These are phyloP conservation scores for Hoplostethus atlanticus DNA, from an alignment of 2,797 vertebrate genomes.

Conservation along the genomic window DNA sequence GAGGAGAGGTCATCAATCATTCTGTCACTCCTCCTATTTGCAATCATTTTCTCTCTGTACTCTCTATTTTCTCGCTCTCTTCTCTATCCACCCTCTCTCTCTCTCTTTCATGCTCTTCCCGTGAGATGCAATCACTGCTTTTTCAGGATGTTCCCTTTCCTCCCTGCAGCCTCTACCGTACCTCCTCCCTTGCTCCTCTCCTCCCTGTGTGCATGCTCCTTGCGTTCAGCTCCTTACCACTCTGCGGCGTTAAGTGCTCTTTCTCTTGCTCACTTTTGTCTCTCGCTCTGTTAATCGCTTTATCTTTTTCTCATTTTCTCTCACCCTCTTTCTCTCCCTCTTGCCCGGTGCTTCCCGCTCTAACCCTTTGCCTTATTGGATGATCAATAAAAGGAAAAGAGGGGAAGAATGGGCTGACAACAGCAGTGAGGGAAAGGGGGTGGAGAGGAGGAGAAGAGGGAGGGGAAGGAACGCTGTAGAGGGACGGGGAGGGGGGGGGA, in stretches of 20 bases:
- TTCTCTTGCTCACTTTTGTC: not conserved
- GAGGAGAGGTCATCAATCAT: constrained; percentile 47
- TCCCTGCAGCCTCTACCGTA: not conserved
- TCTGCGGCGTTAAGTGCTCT: not conserved
- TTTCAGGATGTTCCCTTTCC: not conserved
- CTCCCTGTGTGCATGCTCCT: not conserved
- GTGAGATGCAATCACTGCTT: constrained; percentile 2
- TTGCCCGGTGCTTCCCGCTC: not conserved
- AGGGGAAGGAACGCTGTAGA: constrained; percentile 20
- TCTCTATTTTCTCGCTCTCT: constrained; percentile 1
- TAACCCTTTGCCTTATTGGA: constrained; percentile 14
- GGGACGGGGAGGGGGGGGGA: constrained; percentile 70
- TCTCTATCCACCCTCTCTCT: not conserved
- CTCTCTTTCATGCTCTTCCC: constrained; percentile 12
- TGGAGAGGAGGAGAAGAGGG: constrained; percentile 40
- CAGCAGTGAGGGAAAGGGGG: constrained; percentile 43
- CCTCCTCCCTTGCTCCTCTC: not conserved
- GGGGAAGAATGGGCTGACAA: not conserved
- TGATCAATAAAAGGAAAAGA: constrained; percentile 42
- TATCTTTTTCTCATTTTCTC: not conserved
- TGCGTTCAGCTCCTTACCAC: not conserved
- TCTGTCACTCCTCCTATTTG: constrained; percentile 45
- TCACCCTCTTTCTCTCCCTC: not conserved
- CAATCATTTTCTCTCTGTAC: constrained; percentile 18
- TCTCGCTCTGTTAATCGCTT: no score